phyloP scores from a whole-genome alignment of 2,888 invertebrate genomes.

The Alcis repandata region DNA sequence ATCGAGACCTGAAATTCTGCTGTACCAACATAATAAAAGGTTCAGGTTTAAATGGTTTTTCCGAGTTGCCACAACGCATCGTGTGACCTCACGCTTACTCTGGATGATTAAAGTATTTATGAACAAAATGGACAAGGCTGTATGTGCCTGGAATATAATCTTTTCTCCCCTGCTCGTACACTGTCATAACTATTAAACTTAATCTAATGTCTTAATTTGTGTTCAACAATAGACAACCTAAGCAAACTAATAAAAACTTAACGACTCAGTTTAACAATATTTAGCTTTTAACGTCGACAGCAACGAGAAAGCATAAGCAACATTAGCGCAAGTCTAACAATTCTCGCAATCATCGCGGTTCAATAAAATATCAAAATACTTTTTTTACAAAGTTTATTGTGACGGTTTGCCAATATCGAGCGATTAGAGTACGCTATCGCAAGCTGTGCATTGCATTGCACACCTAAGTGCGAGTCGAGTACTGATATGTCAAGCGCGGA shows the following conservation, averaged over 20 bases:
- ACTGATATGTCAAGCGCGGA: conserved; percentile 72
- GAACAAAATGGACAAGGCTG: neutral
- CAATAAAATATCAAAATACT: conserved; percentile 66
- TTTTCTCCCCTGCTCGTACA: conserved; percentile 18
- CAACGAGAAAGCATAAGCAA: conserved; percentile 79
- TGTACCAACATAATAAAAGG: neutral
- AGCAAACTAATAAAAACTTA: conserved; percentile 54
- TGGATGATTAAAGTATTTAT: neutral
- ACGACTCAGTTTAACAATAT: conserved; percentile 51
- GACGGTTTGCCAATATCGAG: conserved; percentile 85
- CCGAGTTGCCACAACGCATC: too few species aligned
- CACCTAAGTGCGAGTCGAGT: conserved; percentile 70
- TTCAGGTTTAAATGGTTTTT: neutral
- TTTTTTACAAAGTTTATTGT: conserved; percentile 71
- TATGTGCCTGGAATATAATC: neutral
- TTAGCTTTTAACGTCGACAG: conserved; percentile 62
- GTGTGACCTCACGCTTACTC: too few species aligned
- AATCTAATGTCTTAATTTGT: conserved; percentile 48
- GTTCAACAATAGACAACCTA: conserved; percentile 47
- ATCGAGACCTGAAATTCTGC: neutral
- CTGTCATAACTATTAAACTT: conserved; percentile 32
- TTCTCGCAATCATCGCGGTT: conserved; percentile 38
- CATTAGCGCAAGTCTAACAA: conserved; percentile 67
- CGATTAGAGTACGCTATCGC: conserved; percentile 67
- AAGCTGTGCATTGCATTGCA: conserved; percentile 80